These are phyloP conservation scores for Phyllotreta cruciferae DNA, from an alignment of 2,888 invertebrate genomes.

Conservation along the genomic window DNA sequence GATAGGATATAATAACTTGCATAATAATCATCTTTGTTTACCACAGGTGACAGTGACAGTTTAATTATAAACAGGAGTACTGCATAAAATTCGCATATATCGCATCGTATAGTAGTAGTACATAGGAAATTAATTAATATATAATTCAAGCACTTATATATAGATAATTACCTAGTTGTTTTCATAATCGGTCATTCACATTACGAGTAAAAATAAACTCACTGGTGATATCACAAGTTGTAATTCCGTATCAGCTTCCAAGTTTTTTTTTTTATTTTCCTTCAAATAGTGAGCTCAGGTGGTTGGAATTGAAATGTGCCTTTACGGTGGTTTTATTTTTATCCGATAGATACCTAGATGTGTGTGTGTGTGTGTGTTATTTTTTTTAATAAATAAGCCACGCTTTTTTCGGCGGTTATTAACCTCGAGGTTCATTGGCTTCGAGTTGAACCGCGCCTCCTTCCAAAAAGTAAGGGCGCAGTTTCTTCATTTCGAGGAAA, in stretches of 20 bases:
- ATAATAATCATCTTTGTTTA: constrained; percentile 5
- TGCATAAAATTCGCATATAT: constrained; percentile 2
- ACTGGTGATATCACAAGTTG: constrained; percentile 25
- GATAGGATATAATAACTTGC: too few species aligned
- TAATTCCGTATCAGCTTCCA: constrained; percentile 13
- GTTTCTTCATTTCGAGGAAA: constrained; percentile 14
- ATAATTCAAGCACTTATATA: constrained; percentile 3
- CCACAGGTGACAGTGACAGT: not conserved
- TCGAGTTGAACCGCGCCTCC: constrained; percentile 52
- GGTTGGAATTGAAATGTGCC: constrained; percentile 17
- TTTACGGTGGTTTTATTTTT: constrained; percentile 5
- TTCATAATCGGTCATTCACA: constrained; percentile 59
- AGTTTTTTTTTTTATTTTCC: constrained; percentile 14
- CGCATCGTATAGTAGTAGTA: not conserved
- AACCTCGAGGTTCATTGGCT: constrained; percentile 60
- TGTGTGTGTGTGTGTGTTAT: constrained; percentile 15
- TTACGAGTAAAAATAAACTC: constrained; percentile 55
- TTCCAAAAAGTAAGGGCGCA: constrained; percentile 27
- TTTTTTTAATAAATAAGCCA: constrained; percentile 20
- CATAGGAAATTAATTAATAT: constrained; percentile 8
- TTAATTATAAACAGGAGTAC: constrained; percentile 2
- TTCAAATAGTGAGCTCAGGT: constrained; percentile 22
- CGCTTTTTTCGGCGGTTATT: constrained; percentile 59
- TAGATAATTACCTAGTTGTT: constrained; percentile 31
- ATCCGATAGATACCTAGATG: not conserved